Conservation (phyloP, 2,797 vertebrate species). For the Anisognathus igniventris region DNA sequence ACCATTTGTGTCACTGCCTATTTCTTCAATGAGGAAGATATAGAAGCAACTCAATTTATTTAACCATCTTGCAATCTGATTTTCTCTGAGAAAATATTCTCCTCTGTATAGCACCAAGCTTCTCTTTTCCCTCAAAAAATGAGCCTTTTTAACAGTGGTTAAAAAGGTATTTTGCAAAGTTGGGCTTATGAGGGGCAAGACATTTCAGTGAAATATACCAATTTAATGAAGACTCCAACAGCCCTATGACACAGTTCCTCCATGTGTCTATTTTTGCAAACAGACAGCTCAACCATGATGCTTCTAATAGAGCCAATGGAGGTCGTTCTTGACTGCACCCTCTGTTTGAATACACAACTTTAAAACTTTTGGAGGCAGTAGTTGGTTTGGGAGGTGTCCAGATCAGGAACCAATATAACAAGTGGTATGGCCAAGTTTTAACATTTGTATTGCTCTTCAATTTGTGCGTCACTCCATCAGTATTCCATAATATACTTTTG, state of each 20-base stretch:
- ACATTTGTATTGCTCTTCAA: not conserved
- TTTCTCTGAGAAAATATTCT: not conserved
- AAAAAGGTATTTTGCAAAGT: not conserved
- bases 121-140: not conserved
- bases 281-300: not conserved
- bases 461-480: not conserved
- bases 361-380: not conserved
- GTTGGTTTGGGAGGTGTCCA: fast-evolving
- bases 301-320: not conserved
- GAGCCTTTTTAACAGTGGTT: not conserved
- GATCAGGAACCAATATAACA: not conserved
- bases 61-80: fast-evolving
- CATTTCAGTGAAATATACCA: not conserved
- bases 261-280: not conserved
- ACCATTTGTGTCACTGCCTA: not conserved
- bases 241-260: not conserved
- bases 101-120: not conserved
- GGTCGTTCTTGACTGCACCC: not conserved
- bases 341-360: not conserved
- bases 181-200: not conserved
- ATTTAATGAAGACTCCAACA: not conserved
- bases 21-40: not conserved
- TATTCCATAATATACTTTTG: not conserved
- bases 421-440: not conserved
- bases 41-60: not conserved